Conservation (phyloP, 2,113 vertebrate genomes). For the Rhizomys pruinosus region DNA sequence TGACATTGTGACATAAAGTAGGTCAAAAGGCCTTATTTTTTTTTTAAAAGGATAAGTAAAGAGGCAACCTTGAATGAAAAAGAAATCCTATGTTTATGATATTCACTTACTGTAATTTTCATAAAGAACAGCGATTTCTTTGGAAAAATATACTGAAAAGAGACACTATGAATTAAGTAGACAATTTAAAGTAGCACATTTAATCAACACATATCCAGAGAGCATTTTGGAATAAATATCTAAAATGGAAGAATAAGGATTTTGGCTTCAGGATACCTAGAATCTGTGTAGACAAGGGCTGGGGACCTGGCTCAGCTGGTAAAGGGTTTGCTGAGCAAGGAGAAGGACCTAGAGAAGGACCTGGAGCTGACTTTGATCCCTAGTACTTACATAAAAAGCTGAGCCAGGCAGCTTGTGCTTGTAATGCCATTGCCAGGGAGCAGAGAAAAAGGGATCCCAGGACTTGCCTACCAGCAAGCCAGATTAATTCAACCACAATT, state of each 20-base stretch:
- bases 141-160: not conserved
- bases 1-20: not conserved
- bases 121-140: not conserved
- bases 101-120: not conserved
- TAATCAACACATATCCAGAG: not conserved
- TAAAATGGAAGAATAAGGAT: not conserved
- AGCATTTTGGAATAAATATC: not conserved
- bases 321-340: not conserved
- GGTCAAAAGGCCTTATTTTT: not conserved
- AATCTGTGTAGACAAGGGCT: not conserved
- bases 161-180: not conserved
- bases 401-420: not conserved
- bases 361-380: too few relatives aligned
- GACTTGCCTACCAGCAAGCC: not conserved
- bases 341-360: too few relatives aligned
- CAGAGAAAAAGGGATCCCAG: not conserved
- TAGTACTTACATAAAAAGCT: not conserved
- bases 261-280: not conserved
- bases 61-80: not conserved
- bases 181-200: not conserved
- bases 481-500: not conserved
- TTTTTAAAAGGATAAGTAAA: not conserved
- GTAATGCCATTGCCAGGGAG: not conserved
- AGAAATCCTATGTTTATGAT: not conserved
- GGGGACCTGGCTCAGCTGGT: not conserved